phyloP scores from a whole-genome alignment of 1,140 invertebrate genomes.

The Charaxes varanes region DNA sequence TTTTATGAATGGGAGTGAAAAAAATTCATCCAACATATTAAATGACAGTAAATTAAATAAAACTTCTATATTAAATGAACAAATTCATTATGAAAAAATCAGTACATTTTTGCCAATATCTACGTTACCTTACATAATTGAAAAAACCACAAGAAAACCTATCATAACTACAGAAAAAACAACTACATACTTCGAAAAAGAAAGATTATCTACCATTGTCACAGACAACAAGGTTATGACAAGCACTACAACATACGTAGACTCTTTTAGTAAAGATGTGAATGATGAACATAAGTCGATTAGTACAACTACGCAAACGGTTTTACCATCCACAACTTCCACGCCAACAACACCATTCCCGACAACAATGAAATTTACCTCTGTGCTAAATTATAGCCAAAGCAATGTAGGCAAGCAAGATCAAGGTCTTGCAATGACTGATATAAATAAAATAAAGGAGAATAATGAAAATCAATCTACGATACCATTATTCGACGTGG shows the following conservation, averaged over 20 bases:
- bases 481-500: constrained; percentile 56
- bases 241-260: constrained; percentile 18
- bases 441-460: constrained; percentile 18
- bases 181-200: constrained; percentile 1
- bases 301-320: constrained; percentile 59
- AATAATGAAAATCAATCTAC: constrained; percentile 30
- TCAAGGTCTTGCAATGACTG: constrained; percentile 16
- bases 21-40: constrained; percentile 4
- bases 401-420: constrained; percentile 12
- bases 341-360: constrained; percentile 49
- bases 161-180: constrained; percentile 6
- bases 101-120: constrained; percentile 40
- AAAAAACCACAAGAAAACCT: constrained; percentile 30
- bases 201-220: background rate
- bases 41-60: constrained; percentile 4
- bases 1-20: too few species aligned
- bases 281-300: constrained; percentile 50
- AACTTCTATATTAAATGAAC: constrained; percentile 3
- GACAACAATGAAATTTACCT: constrained; percentile 39
- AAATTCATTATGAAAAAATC: constrained; percentile 22
- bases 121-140: constrained; percentile 31
- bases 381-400: constrained; percentile 18
- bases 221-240: constrained; percentile 1
- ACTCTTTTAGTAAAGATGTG: constrained; percentile 22
- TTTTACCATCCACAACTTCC: constrained; percentile 54